phyloP scores from a whole-genome alignment of 2,888 invertebrate genomes.

The Lycaena phlaeas region DNA sequence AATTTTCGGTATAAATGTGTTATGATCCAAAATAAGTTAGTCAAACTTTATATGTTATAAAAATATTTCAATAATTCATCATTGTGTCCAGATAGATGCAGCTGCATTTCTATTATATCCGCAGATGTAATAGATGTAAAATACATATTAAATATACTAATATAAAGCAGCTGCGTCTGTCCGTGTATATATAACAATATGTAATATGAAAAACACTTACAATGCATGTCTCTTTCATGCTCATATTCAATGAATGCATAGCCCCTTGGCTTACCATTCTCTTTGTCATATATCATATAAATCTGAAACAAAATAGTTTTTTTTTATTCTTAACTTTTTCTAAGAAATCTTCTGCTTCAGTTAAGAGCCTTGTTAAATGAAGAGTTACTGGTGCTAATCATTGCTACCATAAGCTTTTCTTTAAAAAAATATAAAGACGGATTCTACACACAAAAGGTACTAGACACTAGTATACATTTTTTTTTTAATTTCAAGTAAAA shows the following conservation, averaged over 20 bases:
- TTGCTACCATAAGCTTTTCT: too few species aligned
- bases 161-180: not conserved
- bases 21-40: conserved; percentile 2
- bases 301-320: conserved; percentile 78
- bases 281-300: conserved; percentile 87
- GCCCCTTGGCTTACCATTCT: conserved; percentile 94
- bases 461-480: too few species aligned
- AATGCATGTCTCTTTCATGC: conserved; percentile 99
- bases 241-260: conserved; percentile 99
- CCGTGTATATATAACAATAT: conserved; percentile 12
- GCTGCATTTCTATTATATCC: not conserved
- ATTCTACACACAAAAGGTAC: too few species aligned
- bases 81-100: not conserved
- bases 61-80: conserved; percentile 1
- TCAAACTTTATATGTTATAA: not conserved
- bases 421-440: too few species aligned
- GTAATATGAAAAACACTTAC: conserved; percentile 78
- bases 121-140: not conserved
- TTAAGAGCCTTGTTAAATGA: too few species aligned
- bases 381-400: too few species aligned
- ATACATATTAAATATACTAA: not conserved
- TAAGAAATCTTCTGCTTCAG: too few species aligned
- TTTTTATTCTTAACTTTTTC: too few species aligned
- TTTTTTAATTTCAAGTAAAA: too few species aligned
- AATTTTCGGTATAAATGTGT: not conserved